Conservation (phyloP, 2,113 vertebrate species). For the Panthera uncia region DNA sequence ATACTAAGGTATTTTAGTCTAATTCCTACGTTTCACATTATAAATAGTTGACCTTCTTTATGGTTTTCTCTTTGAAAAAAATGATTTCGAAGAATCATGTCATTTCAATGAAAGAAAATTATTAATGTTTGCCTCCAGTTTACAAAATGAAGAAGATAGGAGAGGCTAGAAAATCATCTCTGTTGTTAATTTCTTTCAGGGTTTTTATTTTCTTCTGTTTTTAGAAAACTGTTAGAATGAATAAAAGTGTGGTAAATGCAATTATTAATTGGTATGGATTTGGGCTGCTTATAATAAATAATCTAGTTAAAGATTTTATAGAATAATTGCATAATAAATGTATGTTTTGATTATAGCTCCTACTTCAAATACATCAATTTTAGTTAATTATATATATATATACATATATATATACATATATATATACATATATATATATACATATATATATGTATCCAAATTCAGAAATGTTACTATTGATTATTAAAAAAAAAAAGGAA, state of each 20-base stretch:
- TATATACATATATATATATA: no score
- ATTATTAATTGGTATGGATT: neutral
- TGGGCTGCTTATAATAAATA: neutral
- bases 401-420: neutral
- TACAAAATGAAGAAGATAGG: neutral
- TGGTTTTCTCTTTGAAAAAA: neutral
- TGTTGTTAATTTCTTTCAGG: neutral
- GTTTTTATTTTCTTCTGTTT: neutral
- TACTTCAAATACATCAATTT: neutral
- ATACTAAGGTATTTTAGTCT: neutral
- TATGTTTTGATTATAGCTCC: neutral
- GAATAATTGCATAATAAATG: neutral
- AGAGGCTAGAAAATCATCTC: neutral
- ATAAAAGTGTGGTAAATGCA: neutral
- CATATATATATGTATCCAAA: neutral
- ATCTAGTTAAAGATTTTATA: neutral
- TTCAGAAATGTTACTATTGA: neutral
- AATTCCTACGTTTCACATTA: neutral
- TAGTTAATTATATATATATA: neutral
- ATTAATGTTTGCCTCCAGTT: slow-evolving; percentile 32
- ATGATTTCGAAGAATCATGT: slow-evolving; percentile 14
- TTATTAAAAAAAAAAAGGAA: neutral
- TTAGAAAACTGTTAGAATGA: neutral
- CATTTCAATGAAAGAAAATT: slow-evolving; percentile 39
- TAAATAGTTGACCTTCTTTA: slow-evolving; percentile 43